phyloP scores from a whole-genome alignment of 2,113 vertebrate genomes.

The Otus sunia region DNA sequence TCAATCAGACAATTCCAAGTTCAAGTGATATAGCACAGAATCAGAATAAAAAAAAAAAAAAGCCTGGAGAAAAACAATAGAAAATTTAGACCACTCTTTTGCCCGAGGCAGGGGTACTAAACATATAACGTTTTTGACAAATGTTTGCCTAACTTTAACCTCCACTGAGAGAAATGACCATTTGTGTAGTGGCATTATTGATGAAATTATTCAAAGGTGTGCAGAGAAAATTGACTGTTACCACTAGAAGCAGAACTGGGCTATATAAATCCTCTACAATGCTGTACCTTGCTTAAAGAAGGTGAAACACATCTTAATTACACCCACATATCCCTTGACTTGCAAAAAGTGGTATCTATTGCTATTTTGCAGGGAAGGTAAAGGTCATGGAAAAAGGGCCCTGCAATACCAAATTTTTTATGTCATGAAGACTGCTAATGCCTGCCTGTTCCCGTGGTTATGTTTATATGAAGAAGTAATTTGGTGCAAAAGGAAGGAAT shows the following conservation, averaged over 20 bases:
- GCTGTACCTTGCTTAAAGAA: background rate
- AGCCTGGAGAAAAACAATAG: background rate
- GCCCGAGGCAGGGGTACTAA: background rate
- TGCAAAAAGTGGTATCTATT: background rate
- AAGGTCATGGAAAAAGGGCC: background rate
- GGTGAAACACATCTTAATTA: background rate
- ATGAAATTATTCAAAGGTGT: background rate
- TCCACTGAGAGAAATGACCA: background rate
- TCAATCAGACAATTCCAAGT: background rate
- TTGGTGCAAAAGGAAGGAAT: background rate
- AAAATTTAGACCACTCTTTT: background rate
- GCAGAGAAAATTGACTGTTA: background rate
- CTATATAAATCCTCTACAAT: background rate
- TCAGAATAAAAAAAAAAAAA: no score
- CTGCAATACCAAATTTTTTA: background rate
- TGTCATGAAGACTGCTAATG: background rate
- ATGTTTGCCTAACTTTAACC: background rate
- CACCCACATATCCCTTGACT: background rate
- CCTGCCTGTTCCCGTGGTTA: rapidly evolving
- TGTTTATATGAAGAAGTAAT: background rate
- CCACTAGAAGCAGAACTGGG: background rate
- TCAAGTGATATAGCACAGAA: background rate
- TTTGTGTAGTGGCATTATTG: background rate
- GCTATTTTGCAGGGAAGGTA: background rate
- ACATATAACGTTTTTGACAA: background rate